phyloP scores from a whole-genome alignment of 2,113 vertebrate genomes.

The Dasyprocta punctata region DNA sequence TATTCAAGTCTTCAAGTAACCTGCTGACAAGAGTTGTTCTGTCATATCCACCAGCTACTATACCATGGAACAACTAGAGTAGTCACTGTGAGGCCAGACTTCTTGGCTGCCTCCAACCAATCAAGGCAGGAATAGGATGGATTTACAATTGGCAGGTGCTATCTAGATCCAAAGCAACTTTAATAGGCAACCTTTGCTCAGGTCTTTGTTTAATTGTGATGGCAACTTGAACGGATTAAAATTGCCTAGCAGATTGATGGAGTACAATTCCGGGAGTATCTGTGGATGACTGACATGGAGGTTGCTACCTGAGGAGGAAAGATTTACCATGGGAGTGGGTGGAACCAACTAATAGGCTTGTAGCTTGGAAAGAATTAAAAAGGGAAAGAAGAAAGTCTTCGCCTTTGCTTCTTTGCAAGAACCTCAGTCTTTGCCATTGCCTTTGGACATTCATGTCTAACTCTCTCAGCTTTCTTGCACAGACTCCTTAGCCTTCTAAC shows the following conservation, averaged over 20 bases:
- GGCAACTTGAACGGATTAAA: neutral
- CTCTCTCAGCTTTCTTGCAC: neutral
- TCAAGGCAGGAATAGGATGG: too few relatives aligned
- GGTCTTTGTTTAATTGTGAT: neutral
- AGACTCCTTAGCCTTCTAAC: neutral
- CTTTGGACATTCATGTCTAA: neutral
- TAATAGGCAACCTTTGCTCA: fast-evolving
- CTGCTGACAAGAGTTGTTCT: neutral
- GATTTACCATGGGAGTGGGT: neutral
- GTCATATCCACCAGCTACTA: neutral
- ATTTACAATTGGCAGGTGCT: neutral
- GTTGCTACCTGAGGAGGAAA: neutral
- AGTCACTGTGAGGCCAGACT: neutral
- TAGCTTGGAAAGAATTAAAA: neutral
- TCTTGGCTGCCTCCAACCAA: neutral
- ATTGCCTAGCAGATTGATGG: too few relatives aligned
- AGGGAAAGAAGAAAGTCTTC: neutral
- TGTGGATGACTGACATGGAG: neutral
- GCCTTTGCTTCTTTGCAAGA: neutral
- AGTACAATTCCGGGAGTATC: neutral
- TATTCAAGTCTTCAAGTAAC: neutral
- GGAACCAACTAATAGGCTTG: too few relatives aligned
- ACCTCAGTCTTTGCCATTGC: neutral
- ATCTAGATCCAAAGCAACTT: neutral
- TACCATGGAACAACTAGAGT: neutral